Base-by-base conservation (phyloP, 2,113 vertebrate species). In the Axis porcinus region DNA sequence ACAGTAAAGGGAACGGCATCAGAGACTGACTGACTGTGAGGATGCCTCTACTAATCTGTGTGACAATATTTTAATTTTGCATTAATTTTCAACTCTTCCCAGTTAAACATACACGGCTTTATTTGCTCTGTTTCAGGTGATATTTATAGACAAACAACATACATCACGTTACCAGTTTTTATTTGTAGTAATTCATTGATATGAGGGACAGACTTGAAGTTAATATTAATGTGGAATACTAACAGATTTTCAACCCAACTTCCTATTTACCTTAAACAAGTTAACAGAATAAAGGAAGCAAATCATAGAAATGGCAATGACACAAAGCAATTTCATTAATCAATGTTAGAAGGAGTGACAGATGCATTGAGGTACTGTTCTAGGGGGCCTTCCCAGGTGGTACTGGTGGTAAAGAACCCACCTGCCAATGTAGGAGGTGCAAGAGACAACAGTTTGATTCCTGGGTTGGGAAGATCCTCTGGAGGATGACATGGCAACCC, bases 11-110 rank as follows among this genome's bases (percentile, higher is more conserved):
- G 91, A 98, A 87, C 97, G 91, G 76, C 93, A 97, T 97, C 85
- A 57, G 94, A 98, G 92, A 94, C 86, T n/a, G 97, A 62, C 86
- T 97, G 96, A 52, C 30, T 89, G 88, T 97, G 92, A 97, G 93
- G 70, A 88, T 96, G 98, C 67, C 95, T 92, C 83, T 76, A 95
- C 97, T 98, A 98, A 99, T 98, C 96, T 93, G 94, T 98, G 60
- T 91, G 97, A 97, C 97, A 98, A 98, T 97, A 96, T 97, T 98
- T 98, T 98, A 98, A 98, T 98, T 98, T 94, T n/a, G 95, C 97
- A 98, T 98, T 97, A 99, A 97, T 89, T 97, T 54, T 17, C 1
- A 0, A 97, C 96, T 97, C 93, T 98, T 97, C 93, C 86, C 64
- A 92, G 97, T 90, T 96, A 96, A 97, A 96, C 0, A 43, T 81